A percentile compares a stretch with the other conserved stretches of the same genome.
Evolutionary conservation across 2,797 vertebrate genomes (phyloP).

Genomic region (Borostomias antarcticus): DNA sequence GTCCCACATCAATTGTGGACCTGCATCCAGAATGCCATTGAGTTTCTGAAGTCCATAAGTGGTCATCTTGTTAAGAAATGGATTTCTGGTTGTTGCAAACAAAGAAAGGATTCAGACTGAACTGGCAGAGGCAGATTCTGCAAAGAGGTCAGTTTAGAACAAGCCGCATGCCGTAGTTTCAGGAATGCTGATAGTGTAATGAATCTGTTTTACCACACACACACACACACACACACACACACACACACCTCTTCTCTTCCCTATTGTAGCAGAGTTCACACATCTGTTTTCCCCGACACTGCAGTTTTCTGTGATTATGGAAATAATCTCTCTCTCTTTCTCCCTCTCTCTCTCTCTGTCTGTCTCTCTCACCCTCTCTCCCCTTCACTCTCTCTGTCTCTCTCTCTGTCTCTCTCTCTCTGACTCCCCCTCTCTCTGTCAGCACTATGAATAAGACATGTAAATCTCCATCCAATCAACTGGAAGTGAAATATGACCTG

Average conservation of each 20-base stretch:
- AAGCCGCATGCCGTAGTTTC: not conserved
- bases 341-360: conserved; percentile 47
- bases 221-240: conserved; percentile 19
- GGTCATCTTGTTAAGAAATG: too few relatives aligned
- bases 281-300: conserved; percentile 53
- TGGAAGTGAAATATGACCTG: conserved; percentile 65
- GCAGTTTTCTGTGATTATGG: conserved; percentile 68
- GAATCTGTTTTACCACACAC: not conserved
- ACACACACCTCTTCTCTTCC: conserved; percentile 12
- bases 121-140: too few relatives aligned
- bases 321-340: conserved; percentile 35
- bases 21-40: too few relatives aligned
- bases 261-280: conserved; percentile 42
- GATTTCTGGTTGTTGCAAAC: not conserved
- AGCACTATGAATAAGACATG: conserved; percentile 61
- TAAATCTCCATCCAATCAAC: conserved; percentile 70
- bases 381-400: too few relatives aligned
- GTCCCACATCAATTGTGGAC: too few relatives aligned
- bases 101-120: not conserved
- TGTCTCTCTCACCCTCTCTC: conserved; percentile 28
- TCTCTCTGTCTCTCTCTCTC: too few relatives aligned
- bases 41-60: too few relatives aligned
- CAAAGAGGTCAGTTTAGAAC: not conserved
- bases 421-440: conserved; percentile 49
- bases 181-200: not conserved